phyloP scores from a whole-genome alignment of 2,113 vertebrate species.

The Gymnorhina tibicen region DNA sequence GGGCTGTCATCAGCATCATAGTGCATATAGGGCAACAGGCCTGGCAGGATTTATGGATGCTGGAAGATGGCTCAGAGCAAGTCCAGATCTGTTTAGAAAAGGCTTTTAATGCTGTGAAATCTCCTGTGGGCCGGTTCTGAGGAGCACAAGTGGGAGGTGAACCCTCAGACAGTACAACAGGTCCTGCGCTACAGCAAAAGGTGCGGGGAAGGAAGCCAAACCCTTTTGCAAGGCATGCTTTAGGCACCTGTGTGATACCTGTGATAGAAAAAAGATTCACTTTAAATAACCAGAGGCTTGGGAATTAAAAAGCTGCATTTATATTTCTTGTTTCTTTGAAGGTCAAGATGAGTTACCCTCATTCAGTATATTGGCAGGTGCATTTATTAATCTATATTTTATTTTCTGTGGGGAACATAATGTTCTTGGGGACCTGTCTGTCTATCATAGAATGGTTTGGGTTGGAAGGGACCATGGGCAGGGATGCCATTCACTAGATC shows the following conservation, averaged over 20 bases:
- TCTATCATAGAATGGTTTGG: background rate
- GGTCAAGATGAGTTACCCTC: background rate
- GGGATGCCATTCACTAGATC: background rate
- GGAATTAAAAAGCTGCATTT: background rate
- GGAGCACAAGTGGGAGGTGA: background rate
- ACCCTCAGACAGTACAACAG: background rate
- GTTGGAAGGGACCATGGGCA: background rate
- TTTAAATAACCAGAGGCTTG: background rate
- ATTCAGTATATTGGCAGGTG: background rate
- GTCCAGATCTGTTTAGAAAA: background rate
- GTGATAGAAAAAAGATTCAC: background rate
- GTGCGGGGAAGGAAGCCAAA: background rate
- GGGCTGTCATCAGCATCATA: accelerated
- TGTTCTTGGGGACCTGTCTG: background rate
- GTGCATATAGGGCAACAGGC: background rate
- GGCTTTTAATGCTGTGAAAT: background rate
- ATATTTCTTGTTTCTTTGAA: background rate
- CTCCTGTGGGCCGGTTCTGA: accelerated
- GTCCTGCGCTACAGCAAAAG: accelerated
- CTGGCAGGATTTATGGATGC: background rate
- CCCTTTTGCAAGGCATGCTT: background rate
- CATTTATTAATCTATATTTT: accelerated
- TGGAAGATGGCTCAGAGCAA: background rate
- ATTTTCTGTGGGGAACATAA: background rate
- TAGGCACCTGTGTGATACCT: background rate